Evolutionary conservation across 2,888 invertebrate genomes (phyloP), one percentile per base, ranked within the genome.

Genomic region (Dyspetes luteomarginatus): DNA sequence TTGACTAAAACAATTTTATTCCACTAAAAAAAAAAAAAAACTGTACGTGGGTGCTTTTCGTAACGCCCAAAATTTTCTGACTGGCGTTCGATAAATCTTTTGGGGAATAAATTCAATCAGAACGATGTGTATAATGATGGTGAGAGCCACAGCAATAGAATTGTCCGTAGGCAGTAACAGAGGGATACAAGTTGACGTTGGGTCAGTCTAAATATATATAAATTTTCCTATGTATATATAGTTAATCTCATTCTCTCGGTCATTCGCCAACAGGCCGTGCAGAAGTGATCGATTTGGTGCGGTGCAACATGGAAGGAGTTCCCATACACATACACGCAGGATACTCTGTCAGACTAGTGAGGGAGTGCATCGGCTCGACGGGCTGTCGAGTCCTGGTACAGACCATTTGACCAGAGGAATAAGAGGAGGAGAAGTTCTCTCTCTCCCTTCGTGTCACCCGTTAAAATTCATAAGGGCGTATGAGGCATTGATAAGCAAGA

Each of bases 241-340:
- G 36, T 52, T 41, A 12, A 65, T 28, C 36, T 1, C 41, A 30
- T 55, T 68, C 60, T 62, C 58, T 60, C 67, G 58, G 48, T 50
- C 58, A 58, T 67, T 67, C 67, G 58, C 58, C 12, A 75, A 24
- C 75, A 28, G 24, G 28, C 50, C 75, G 75, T 52, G 67, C 60
- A 68, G 68, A 43, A 68, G 68, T 75, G 75, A 75, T 75, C 75
- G 68, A 75, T 75, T 52, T 36, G 67, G 15, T 56, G 48, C 58
- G 58, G 36, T 28, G 43, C 62, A 41, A 62, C 45, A 45, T 15
- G 12, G 30, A 52, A 12, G 52, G 12, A n/a, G 56, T 3, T 12
- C 15, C 12, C 15, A 55, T 50, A 50, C 24, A 52, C 22, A 48
- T 45, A 30, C 36, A 15, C n/a, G 56, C 5, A 75, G 48, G 17